Evolutionary conservation across 2,888 invertebrate species (phyloP), one percentile per base, ranked within the genome.

Genomic region (Arrhopalites spinosus): DNA sequence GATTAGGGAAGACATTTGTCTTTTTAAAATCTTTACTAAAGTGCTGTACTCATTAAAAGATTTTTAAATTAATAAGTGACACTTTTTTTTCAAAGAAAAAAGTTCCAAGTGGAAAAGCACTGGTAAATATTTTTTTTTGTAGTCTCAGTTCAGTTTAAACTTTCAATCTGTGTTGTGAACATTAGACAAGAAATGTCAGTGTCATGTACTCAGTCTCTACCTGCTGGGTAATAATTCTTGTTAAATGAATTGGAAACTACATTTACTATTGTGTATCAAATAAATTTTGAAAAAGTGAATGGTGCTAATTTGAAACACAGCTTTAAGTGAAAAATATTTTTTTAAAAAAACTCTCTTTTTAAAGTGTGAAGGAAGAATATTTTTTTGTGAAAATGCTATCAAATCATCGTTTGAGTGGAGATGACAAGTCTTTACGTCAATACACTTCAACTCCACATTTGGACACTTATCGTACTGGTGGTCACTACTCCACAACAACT

Each of bases 381-480:
- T 1, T n/a, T n/a, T n/a, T n/a, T n/a, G n/a, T n/a, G n/a, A 29
- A 73, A 66, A 73, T 30, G n/a, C 76, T 76, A 72, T 74, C 67
- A 72, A 74, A 71, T 17, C 64, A 69, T 53, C 74, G 77, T 7
- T 23, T 74, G 17, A 77, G 76, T 75, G 79, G 77, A 63, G 79
- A 79, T 29, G 77, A 79, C 20, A 74, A 76, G 36, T 63, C 76
- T 17, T 77, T 74, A 66, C 78, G 79, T n/a, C 82, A 79, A 50
- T 82, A 79, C 69, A 80, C 81, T 2, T 83, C 83, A 53, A 83
- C 83, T 7, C 81, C 83, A 7, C 83, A 81, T 47, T 72, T 83
- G 76, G 81, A 81, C 56, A 73, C 76, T 27, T 78, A 77, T 56
- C 74, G 75, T 0, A 17, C 63, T 47, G n/a, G 43, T 36, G 13